A percentile compares a stretch with the other conserved stretches of the same genome.
phyloP scores from a whole-genome alignment of 2,113 vertebrate genomes.

The Pedetes capensis region DNA sequence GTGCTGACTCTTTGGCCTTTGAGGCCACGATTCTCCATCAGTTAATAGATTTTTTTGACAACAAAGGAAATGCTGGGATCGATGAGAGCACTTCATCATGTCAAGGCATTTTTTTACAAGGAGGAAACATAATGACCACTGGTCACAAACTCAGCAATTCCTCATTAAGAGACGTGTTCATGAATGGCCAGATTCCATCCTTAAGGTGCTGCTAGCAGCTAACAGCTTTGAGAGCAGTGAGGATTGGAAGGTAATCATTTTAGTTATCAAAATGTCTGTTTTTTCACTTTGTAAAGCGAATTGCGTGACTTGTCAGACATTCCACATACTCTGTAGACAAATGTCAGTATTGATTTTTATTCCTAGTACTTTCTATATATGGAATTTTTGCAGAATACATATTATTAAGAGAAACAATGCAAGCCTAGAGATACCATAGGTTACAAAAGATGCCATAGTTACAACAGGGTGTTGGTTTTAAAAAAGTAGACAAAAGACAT shows the following conservation, averaged over 20 bases:
- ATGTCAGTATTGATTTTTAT: conserved; percentile 45
- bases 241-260: background rate
- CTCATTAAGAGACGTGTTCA: conserved; percentile 42
- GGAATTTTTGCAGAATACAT: background rate
- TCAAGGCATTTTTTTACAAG: conserved; percentile 32
- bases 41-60: conserved; percentile 69
- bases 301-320: background rate
- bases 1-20: conserved; percentile 48
- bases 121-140: conserved; percentile 39
- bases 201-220: background rate
- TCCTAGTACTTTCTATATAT: background rate
- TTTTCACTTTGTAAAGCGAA: conserved; percentile 11
- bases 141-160: conserved; percentile 2
- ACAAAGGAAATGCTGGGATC: conserved; percentile 42
- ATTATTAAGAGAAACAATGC: background rate
- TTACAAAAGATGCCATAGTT: background rate
- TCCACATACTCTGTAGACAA: conserved; percentile 5
- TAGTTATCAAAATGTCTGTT: background rate
- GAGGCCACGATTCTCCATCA: background rate
- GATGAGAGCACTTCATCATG: conserved; percentile 54
- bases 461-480: background rate
- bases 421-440: background rate
- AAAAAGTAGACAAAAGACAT: background rate
- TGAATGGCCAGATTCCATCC: conserved; percentile 7
- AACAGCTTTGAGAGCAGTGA: background rate